Base-by-base conservation (phyloP, 2,797 vertebrate species). In the Loris lydekkerianus region DNA sequence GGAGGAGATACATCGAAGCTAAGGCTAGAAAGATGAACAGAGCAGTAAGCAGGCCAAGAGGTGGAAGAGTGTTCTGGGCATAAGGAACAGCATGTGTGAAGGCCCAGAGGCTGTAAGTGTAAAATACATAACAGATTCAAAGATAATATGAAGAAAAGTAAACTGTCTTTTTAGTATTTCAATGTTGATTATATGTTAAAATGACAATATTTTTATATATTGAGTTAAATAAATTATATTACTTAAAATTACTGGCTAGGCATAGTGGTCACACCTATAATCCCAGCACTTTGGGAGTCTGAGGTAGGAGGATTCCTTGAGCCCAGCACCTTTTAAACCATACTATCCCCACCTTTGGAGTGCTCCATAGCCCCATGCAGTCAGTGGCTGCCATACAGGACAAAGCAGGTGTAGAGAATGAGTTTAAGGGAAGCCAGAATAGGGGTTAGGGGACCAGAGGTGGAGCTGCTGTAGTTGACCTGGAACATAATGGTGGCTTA, bases 111-210 rank as follows among this genome's bases (percentile, higher is more conserved):
- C 13, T 86, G 34, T 65, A n/a, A 73, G 20, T 73, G 0, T 93
- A 76, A 96, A 76, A 82, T 67, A 65, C 14, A 89, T 8, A 78
- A 25, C 76, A 69, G 29, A 69, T 56, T 78, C 18, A 4, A 76
- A 76, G n/a, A 13, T 27, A 58, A 60, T 72, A 70, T 56, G 86
- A 95, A 94, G 92, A 89, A 56, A 72, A 76, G 49, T 40, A 53
- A 85, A 76, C 63, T 86, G 82, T 81, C 34, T 86, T 63, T 34
- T 63, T 67, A 72, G 70, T 61, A 67, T 72, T 49, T 81, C 61
- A 75, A 34, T 69, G 67, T 72, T 85, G 60, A 67, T 76, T 85
- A 56, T 76, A 60, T 86, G 31, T 72, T 84, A 53, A 94, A 89
- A 92, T 60, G 13, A 60, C 69, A 73, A 77, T 82, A 73, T 81